phyloP scores from a whole-genome alignment of 2,888 invertebrate species.

The Agrotis puta region DNA sequence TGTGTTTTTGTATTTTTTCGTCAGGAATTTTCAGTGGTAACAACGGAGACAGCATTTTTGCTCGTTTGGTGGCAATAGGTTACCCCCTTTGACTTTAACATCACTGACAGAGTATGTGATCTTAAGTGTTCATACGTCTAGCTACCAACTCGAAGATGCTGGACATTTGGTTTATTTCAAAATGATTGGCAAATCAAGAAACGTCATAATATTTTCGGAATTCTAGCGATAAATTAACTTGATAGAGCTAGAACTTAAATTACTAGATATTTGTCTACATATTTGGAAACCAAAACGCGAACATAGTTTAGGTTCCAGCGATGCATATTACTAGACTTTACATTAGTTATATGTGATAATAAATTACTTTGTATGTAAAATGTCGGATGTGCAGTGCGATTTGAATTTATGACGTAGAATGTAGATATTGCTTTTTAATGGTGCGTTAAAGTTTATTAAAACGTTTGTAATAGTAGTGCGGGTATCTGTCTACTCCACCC shows the following conservation, averaged over 20 bases:
- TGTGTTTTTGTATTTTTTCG: no score
- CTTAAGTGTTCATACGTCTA: no score
- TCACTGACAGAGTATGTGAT: no score
- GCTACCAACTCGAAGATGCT: no score
- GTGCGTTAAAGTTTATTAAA: background rate
- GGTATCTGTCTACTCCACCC: no score
- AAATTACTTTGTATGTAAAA: constrained; percentile 42
- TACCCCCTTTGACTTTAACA: no score
- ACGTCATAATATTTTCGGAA: background rate
- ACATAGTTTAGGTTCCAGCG: background rate
- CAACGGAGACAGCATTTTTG: no score
- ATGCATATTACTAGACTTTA: constrained; percentile 41
- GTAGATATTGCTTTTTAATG: background rate
- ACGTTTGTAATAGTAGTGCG: background rate
- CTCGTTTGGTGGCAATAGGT: no score
- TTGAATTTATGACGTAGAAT: constrained; percentile 31
- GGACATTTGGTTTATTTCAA: background rate
- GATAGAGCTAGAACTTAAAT: no score
- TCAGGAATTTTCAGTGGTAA: no score
- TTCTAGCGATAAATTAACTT: background rate
- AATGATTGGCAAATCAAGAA: background rate
- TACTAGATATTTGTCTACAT: background rate
- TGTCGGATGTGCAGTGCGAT: constrained; percentile 23
- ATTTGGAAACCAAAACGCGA: background rate
- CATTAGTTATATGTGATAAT: constrained; percentile 15